These are phyloP conservation scores for Temnothorax curvispinosus DNA, from an alignment of 1,140 invertebrate genomes.

Conservation along the genomic window DNA sequence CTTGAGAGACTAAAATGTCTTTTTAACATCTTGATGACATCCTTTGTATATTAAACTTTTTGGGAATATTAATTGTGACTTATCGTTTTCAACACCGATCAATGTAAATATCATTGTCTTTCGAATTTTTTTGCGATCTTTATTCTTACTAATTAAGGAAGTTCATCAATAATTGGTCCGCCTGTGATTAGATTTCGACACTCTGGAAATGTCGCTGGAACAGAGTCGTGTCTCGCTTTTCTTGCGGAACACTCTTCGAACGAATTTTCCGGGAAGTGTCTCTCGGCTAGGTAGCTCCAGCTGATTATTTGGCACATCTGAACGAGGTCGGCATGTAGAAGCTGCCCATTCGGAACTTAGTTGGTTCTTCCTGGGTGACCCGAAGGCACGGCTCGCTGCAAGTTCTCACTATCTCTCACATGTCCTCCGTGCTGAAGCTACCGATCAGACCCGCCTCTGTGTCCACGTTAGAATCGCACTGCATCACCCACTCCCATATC, in stretches of 20 bases:
- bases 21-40: background rate
- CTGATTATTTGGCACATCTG: constrained; percentile 68
- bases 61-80: background rate
- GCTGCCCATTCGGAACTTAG: constrained; percentile 73
- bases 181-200: constrained; percentile 44
- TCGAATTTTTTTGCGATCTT: background rate
- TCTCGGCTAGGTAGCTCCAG: constrained; percentile 14
- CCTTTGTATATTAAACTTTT: background rate
- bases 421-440: constrained; percentile 76
- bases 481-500: constrained; percentile 90
- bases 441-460: constrained; percentile 74
- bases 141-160: constrained; percentile 34
- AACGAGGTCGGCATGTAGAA: constrained; percentile 61
- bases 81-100: constrained; percentile 1
- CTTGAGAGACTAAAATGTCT: background rate
- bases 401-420: constrained; percentile 81
- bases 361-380: constrained; percentile 35
- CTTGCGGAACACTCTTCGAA: background rate
- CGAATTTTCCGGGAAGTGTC: background rate
- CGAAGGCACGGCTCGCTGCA: constrained; percentile 81
- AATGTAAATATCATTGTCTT: constrained; percentile 11
- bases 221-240: background rate
- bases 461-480: constrained; percentile 86
- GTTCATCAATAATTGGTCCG: constrained; percentile 70
- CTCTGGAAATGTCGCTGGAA: constrained; percentile 9